A percentile compares a stretch with the other conserved stretches of the same genome.
Conservation (phyloP, 2,888 invertebrate genomes). For the Cheilosia impressa region DNA sequence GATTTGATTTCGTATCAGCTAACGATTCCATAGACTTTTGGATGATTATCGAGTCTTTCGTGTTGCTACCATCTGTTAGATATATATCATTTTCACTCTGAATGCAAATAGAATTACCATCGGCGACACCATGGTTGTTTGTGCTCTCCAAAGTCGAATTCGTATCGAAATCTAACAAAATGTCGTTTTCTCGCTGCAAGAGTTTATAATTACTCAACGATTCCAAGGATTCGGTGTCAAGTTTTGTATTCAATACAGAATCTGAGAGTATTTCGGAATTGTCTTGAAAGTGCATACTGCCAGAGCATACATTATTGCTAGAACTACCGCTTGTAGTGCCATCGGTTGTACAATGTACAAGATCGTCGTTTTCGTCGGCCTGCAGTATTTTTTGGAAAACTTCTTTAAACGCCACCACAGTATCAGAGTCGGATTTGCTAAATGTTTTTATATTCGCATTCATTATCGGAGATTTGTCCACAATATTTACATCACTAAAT, state of each 20-base stretch:
- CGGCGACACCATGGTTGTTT: constrained; percentile 31
- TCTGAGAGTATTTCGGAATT: constrained; percentile 39
- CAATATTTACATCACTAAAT: constrained; percentile 61
- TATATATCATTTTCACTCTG: constrained; percentile 48
- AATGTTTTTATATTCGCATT: constrained; percentile 56
- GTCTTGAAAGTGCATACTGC: constrained; percentile 32
- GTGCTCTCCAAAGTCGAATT: constrained; percentile 47
- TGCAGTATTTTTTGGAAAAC: constrained; percentile 37
- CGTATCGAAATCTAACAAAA: constrained; percentile 60
- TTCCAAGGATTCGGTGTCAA: constrained; percentile 48
- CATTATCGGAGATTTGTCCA: constrained; percentile 36
- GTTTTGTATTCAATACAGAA: constrained; percentile 3
- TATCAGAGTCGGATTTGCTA: constrained; percentile 44
- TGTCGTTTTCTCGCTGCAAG: constrained; percentile 55
- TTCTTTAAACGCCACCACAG: constrained; percentile 56
- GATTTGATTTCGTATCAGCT: constrained; percentile 2
- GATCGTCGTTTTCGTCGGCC: constrained; percentile 38
- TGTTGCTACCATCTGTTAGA: constrained; percentile 29
- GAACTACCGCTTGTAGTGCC: constrained; percentile 37
- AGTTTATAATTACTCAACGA: constrained; percentile 59
- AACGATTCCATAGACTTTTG: constrained; percentile 32
- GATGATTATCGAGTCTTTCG: constrained; percentile 35
- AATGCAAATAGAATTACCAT: constrained; percentile 49
- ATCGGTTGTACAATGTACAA: constrained; percentile 14
- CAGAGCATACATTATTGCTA: constrained; percentile 25